Base-by-base conservation (phyloP, 2,888 invertebrate genomes). In the Drosophila trichaetosa region DNA sequence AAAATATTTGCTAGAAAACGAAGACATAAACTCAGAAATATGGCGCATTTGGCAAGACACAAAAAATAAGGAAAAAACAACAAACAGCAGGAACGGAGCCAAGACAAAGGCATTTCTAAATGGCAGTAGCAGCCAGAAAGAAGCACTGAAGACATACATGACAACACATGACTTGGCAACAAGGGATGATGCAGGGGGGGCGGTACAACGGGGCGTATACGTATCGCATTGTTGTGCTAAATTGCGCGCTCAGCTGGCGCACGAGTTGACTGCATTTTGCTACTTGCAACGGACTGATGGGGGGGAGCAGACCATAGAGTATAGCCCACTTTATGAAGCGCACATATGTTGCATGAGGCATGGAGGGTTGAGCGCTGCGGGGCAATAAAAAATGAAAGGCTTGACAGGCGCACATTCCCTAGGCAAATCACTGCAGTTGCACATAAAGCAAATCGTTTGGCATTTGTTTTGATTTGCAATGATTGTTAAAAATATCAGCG, bases 171-270 rank as follows among this genome's bases (percentile, higher is more conserved):
- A 59, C 60, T 61, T 70, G 53, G 48, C 65, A 31, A 51, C 31
- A 56, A 13, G 18, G 24, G 5, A 1, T 13, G 16, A 1, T 7
- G 3, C 5, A 21, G 16, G 24, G 34, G 40, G 40, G 58, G 7
- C 69, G 58, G 10, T 54, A 76, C 83, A 80, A 73, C 69, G 68
- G 90, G 90, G 88, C 89, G 84, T 75, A 79, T 89, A 83, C 86
- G 80, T 89, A 90, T 83, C 88, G 88, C 83, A 87, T 90, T 85
- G 89, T 89, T 87, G 79, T 79, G 76, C 81, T 90, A 91, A 87
- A 87, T 87, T 91, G 90, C 90, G 90, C 90, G 83, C 90, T 88
- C 91, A 87, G 91, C 91, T 90, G 90, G 87, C 85, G 90, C 89
- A 83, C 84, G 81, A 87, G 69, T 87, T 79, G 91, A 86, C 90